Base-by-base conservation (phyloP, 2,888 invertebrate genomes). In the Xestoiulus laeticollis region DNA sequence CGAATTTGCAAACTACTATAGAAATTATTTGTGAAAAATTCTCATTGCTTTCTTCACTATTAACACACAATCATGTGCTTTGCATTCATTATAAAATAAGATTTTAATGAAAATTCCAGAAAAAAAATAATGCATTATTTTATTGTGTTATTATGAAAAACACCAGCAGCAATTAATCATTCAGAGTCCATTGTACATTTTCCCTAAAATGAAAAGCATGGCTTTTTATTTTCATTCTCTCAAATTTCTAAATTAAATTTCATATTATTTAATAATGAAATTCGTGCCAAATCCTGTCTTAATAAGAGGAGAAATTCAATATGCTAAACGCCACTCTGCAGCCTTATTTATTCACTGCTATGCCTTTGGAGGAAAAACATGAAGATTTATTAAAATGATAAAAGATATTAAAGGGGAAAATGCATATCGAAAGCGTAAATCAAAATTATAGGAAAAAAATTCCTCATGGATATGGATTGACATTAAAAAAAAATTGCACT, bases 181-280 rank as follows among this genome's bases (percentile, higher is more conserved):
- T 59, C 5, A 4, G n/a, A n/a, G 59, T n/a, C 59, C 59, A n/a
- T 59, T 59, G 6, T 59, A 59, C 59, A n/a, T 59, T 59, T 48
- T 19, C n/a, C 4, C 22, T 43, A n/a, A 59, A 59, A 59, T 19
- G 14, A 16, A 19, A 59, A 59, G n/a, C 6, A 19, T 6, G 59
- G n/a, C n/a, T n/a, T 59, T 59, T 59, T 59, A 19, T 59, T 59
- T 59, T n/a, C 59, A 59, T 59, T 59, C 59, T 19, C 19, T 16
- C 59, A 59, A 59, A 59, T 59, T 59, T 59, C n/a, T n/a, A 59
- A 59, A 59, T 59, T 59, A 59, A 59, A 59, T 59, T 59, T 59
- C 59, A n/a, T 16, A 59, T 59, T 59, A 59, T 59, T 59, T 59
- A 59, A 59, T 59, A 59, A 59, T 59, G 19, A 59, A 59, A 59